Evolutionary conservation across 2,797 vertebrate species (phyloP), one percentile per base, ranked within the genome.

Genomic region (Malurus splendens): DNA sequence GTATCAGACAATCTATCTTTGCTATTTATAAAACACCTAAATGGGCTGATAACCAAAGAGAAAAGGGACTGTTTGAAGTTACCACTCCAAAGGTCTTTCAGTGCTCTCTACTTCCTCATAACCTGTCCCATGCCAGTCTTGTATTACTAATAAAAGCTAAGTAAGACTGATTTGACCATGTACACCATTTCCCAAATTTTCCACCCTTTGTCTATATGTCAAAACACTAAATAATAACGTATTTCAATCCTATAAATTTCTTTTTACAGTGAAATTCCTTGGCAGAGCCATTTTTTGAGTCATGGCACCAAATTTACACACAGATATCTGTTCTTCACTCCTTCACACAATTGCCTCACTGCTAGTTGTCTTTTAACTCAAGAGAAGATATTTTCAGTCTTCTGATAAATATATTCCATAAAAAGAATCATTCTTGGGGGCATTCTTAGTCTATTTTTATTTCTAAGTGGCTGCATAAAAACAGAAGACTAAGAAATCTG

Each of bases 11-110:
- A 90, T 89, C 68, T 82, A 42, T 89, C 89, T 89, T 64, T 89
- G 42, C 79, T 94, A 92, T 94, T 91, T 92, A 89, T 95, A 91
- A 67, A 30, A 42, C 50, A 66, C 60, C 85, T 86, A 64, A 89
- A 66, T 33, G 71, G 62, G 39, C 70, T 32, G 79, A 87, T 79
- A 91, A 86, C 62, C 44, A 66, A 72, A 61, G 38, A 83, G 56
- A 45, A 94, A 24, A 72, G 39, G 64, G 52, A 2, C 22, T 65
- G 32, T 80, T 88, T 65, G 41, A 90, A 80, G 59, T 72, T 38
- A 22, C 23, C 42, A 47, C 45, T 82, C 50, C 41, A 72, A 73
- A 91, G 33, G 38, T 62, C 41, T 78, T 87, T 61, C 41, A 70
- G 3, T 3, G 2, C 36, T 61, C 42, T 33, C n/a, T 57, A 6